Evolutionary conservation across 2,888 invertebrate genomes (phyloP), one percentile per base, ranked within the genome.

Genomic region (Ormyrus labotus): DNA sequence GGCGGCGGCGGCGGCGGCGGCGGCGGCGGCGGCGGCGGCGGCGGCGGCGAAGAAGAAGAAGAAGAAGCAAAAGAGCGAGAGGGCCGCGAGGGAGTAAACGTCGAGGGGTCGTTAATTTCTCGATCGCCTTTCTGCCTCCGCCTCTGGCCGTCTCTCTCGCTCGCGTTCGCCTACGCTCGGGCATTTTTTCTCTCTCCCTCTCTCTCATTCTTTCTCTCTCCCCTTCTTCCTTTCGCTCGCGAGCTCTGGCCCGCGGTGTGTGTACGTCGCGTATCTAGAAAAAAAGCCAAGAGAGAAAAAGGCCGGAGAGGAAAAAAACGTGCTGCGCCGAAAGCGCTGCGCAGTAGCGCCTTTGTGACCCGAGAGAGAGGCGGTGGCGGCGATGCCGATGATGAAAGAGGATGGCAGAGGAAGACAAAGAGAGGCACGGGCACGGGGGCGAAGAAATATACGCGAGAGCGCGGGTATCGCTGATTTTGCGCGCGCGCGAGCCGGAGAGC

Each of bases 81-180:
- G 75, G 69, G 81, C 79, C 75, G 83, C 73, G 78, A 79, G 81
- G 71, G 78, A 75, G 81, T 69, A 79, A 82, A 83, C 72, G 80
- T 84, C 86, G 86, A 87, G 86, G 86, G 85, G 85, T 88, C 87
- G 87, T 87, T 88, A 87, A 88, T 87, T 87, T 87, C 86, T 86
- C 87, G 87, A 87, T 87, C 87, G 86, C 84, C 86, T 85, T 86
- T 84, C 77, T 85, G 85, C 84, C 85, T 85, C 84, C 83, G 83
- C 85, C 89, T 72, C 90, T 83, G 81, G 34, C 34, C 4, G 4
- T 34, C 34, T 34, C 34, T 34, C 82, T 48, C 10, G 47, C 50
- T 58, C 58, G 47, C n/a, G 45, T 61, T 71, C 71, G 65, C 71
- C 71, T 65, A 78, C 78, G 83, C 65, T 67, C 13, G 34, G 51